phyloP scores from a whole-genome alignment of 2,888 invertebrate species.

The Trissolcus japonicus region DNA sequence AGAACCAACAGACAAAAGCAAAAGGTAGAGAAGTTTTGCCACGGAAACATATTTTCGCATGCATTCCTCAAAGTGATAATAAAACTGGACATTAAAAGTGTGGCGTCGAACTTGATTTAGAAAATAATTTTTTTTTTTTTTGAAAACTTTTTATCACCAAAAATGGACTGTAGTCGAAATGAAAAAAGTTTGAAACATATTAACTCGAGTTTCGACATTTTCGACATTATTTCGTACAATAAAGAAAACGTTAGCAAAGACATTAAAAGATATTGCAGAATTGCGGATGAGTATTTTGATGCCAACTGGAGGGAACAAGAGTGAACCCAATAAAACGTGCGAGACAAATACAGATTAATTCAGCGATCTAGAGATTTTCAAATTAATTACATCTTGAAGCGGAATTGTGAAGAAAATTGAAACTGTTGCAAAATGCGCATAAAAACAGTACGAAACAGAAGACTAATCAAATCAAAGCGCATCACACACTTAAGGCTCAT shows the following conservation, averaged over 20 bases:
- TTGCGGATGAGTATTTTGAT: slow-evolving; percentile 34
- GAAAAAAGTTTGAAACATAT: no score
- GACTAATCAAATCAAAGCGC: slow-evolving; percentile 37
- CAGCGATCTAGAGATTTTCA: slow-evolving; percentile 8
- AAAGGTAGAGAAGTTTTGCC: slow-evolving; percentile 26
- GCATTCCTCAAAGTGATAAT: slow-evolving; percentile 10
- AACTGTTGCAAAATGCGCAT: slow-evolving; percentile 35
- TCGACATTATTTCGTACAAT: slow-evolving; percentile 2
- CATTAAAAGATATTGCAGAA: slow-evolving; percentile 20
- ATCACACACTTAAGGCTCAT: no score
- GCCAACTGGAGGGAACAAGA: slow-evolving; percentile 32
- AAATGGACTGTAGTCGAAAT: no score
- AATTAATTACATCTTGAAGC: slow-evolving; percentile 13
- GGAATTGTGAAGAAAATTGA: slow-evolving; percentile 33
- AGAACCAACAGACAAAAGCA: slow-evolving; percentile 29
- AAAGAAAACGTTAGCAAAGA: background rate
- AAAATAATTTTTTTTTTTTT: no score
- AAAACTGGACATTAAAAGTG: no score
- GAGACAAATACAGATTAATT: slow-evolving; percentile 29
- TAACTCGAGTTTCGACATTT: slow-evolving; percentile 5
- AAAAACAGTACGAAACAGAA: slow-evolving; percentile 45
- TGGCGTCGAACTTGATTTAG: no score
- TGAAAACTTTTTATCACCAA: no score
- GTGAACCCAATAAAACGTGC: slow-evolving; percentile 18
- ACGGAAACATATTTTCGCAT: slow-evolving; percentile 22